A percentile compares a stretch with the other conserved stretches of the same genome.
Conservation (phyloP, 2,797 vertebrate genomes). For the Falco concolor region DNA sequence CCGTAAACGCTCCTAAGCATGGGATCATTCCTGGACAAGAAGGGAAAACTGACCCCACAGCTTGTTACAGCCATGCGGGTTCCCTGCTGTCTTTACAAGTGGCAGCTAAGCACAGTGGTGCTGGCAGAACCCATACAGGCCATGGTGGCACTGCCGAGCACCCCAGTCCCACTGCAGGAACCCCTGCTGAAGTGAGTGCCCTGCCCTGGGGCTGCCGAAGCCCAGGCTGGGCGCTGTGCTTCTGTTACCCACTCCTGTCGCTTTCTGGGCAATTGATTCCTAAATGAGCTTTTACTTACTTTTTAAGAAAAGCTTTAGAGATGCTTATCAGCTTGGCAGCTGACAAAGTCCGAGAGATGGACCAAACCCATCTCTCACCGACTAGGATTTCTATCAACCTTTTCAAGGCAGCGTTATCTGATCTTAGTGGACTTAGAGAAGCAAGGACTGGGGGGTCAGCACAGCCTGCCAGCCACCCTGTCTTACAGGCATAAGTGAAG, state of each 20-base stretch:
- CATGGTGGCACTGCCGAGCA: not conserved
- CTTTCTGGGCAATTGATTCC: not conserved
- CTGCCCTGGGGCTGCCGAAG: not conserved
- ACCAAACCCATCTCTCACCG: not conserved
- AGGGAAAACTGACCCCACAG: not conserved
- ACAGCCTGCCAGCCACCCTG: not conserved
- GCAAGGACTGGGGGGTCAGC: not conserved
- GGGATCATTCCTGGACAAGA: not conserved
- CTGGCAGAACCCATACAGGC: not conserved
- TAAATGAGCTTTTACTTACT: not conserved
- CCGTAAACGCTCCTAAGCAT: not conserved
- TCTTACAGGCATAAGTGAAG: not conserved
- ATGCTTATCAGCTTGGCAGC: not conserved
- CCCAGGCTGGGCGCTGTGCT: accelerated
- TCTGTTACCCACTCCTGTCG: accelerated
- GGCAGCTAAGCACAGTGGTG: not conserved
- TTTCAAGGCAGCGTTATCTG: not conserved
- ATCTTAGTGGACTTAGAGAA: not conserved
- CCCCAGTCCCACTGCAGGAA: accelerated
- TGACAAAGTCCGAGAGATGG: not conserved
- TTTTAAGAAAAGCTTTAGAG: not conserved
- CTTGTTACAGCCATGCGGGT: not conserved
- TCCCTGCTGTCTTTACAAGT: not conserved
- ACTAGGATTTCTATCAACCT: not conserved
- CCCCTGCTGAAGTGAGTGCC: accelerated